Conservation (phyloP, 37 sponge, comb jelly and placozoan species). For the Chondrosia reniformis region DNA sequence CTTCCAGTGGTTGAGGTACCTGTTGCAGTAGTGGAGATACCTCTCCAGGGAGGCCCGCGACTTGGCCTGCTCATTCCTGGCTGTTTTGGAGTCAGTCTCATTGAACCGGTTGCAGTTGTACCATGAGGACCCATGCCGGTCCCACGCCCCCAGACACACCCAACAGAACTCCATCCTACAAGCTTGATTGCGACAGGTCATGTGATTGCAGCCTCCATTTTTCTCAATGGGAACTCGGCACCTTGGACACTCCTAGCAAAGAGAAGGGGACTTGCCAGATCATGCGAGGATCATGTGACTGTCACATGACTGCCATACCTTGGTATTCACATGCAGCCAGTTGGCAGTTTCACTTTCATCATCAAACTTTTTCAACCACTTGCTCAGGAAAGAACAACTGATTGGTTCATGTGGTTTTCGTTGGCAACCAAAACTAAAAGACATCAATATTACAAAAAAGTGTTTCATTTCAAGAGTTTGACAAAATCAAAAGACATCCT, state of each 20-base stretch:
- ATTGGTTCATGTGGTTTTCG: constrained; percentile 62
- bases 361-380: constrained; percentile 91
- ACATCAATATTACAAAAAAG: too few relatives aligned
- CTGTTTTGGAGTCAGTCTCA: constrained; percentile 68
- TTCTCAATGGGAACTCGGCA: constrained; percentile 93
- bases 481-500: too few relatives aligned
- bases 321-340: constrained; percentile 91
- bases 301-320: constrained; percentile 62
- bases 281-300: background rate
- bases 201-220: constrained; percentile 95
- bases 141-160: constrained; percentile 91
- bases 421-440: constrained; percentile 50
- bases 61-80: constrained; percentile 68
- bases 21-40: constrained; percentile 86
- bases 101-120: constrained; percentile 90
- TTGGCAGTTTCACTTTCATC: constrained; percentile 93
- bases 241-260: constrained; percentile 78
- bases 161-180: constrained; percentile 91
- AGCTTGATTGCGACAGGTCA: constrained; percentile 63
- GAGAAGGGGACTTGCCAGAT: background rate
- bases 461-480: too few relatives aligned
- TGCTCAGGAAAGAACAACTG: constrained; percentile 46
- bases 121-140: constrained; percentile 91
- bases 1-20: constrained; percentile 82
- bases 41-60: constrained; percentile 76